Conservation (phyloP, 2,888 invertebrate species). For the Meghimatium bilineatum region DNA sequence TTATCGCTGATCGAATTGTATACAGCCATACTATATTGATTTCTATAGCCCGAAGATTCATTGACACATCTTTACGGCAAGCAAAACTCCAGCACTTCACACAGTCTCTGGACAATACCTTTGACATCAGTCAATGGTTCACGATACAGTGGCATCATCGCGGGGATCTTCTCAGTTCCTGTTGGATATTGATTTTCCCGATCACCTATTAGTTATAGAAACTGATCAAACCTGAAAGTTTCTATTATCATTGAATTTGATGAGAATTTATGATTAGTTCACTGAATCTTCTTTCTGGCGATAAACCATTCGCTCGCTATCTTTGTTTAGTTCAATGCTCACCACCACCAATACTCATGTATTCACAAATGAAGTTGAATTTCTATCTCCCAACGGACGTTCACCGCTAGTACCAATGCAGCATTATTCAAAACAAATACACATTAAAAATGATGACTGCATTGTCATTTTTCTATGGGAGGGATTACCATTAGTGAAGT, state of each 20-base stretch:
- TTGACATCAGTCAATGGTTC: neutral
- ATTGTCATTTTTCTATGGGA: neutral
- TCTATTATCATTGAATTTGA: neutral
- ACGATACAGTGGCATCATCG: neutral
- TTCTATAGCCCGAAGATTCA: neutral
- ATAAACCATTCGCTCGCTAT: neutral
- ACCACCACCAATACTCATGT: neutral
- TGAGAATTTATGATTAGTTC: neutral
- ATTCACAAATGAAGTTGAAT: neutral
- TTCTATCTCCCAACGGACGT: neutral
- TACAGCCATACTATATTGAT: neutral
- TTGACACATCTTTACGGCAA: neutral
- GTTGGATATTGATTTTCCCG: neutral
- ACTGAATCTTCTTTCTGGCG: neutral
- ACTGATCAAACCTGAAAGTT: neutral
- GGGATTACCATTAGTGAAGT: neutral
- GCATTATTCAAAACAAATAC: neutral
- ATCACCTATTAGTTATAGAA: neutral
- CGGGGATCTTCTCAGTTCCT: neutral
- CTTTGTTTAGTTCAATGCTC: neutral
- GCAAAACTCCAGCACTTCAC: neutral
- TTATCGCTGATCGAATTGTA: neutral
- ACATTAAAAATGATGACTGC: neutral
- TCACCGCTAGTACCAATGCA: neutral
- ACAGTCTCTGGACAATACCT: neutral